Evolutionary conservation across 2,888 invertebrate genomes (phyloP).

Genomic region (Acrobasis suavella): DNA sequence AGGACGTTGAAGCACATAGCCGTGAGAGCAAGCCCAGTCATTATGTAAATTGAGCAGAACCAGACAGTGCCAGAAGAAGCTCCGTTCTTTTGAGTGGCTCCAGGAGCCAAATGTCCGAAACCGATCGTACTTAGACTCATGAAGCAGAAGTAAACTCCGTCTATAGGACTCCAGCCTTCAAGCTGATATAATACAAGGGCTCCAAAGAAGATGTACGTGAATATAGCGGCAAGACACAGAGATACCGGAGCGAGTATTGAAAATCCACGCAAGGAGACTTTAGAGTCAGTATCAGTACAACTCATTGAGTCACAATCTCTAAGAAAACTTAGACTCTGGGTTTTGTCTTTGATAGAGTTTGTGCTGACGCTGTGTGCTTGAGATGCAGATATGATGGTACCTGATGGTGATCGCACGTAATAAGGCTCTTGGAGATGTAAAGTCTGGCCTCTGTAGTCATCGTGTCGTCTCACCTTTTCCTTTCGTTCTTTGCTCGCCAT

Average conservation of each 20-base stretch:
- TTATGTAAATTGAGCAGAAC: slow-evolving; percentile 95
- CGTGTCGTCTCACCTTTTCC: slow-evolving; percentile 88
- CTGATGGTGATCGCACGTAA: slow-evolving; percentile 83
- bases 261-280: slow-evolving; percentile 86
- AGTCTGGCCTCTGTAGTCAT: slow-evolving; percentile 85
- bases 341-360: slow-evolving; percentile 73
- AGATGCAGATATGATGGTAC: slow-evolving; percentile 78
- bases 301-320: slow-evolving; percentile 81
- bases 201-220: slow-evolving; percentile 95
- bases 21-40: slow-evolving; percentile 93
- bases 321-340: slow-evolving; percentile 68
- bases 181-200: slow-evolving; percentile 93
- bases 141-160: slow-evolving; percentile 97
- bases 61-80: slow-evolving; percentile 87
- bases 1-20: slow-evolving; percentile 96
- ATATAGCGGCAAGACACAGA: slow-evolving; percentile 93
- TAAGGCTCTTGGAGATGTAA: slow-evolving; percentile 86
- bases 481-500: slow-evolving; percentile 91
- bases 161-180: slow-evolving; percentile 96
- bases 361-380: slow-evolving; percentile 74
- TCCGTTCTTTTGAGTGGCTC: slow-evolving; percentile 77
- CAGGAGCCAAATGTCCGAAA: slow-evolving; percentile 93
- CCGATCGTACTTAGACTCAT: slow-evolving; percentile 97
- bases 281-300: slow-evolving; percentile 86
- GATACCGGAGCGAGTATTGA: slow-evolving; percentile 94